Conservation (phyloP, 2,113 vertebrate species). For the Elachura formosa region DNA sequence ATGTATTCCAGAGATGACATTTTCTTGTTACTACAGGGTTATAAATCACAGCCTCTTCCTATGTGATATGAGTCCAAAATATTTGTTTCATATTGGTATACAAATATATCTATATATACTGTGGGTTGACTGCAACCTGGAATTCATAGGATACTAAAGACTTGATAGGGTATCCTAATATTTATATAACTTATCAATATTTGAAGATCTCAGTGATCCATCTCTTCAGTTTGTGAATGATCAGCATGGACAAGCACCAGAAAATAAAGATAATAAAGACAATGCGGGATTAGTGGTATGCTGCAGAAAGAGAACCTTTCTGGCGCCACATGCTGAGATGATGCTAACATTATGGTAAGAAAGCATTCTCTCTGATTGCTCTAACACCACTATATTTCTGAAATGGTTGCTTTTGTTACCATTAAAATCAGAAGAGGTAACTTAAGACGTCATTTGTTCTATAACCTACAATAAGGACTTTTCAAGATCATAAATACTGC, state of each 20-base stretch:
- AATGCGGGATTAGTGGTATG: slow-evolving; percentile 6
- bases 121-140: not conserved
- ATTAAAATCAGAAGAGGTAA: slow-evolving; percentile 60
- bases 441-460: slow-evolving; percentile 54
- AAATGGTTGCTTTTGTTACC: slow-evolving; percentile 54
- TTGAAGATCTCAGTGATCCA: not conserved
- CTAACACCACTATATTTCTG: slow-evolving; percentile 57
- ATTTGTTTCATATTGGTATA: not conserved
- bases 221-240: not conserved
- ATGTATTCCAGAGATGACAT: not conserved
- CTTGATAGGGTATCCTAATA: not conserved
- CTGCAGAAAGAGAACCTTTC: slow-evolving; percentile 53
- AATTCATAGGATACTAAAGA: not conserved
- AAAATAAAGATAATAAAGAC: slow-evolving; percentile 58
- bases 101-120: not conserved
- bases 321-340: slow-evolving; percentile 58
- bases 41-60: not conserved
- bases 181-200: slow-evolving; percentile 1
- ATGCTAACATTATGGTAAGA: slow-evolving; percentile 54
- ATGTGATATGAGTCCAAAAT: not conserved
- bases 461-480: slow-evolving; percentile 13
- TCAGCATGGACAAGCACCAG: not conserved
- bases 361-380: slow-evolving; percentile 66
- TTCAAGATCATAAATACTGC: not conserved
- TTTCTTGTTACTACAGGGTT: not conserved